Evolutionary conservation across 1,140 invertebrate genomes (phyloP).

Genomic region (Lordiphosa clarofinis): DNA sequence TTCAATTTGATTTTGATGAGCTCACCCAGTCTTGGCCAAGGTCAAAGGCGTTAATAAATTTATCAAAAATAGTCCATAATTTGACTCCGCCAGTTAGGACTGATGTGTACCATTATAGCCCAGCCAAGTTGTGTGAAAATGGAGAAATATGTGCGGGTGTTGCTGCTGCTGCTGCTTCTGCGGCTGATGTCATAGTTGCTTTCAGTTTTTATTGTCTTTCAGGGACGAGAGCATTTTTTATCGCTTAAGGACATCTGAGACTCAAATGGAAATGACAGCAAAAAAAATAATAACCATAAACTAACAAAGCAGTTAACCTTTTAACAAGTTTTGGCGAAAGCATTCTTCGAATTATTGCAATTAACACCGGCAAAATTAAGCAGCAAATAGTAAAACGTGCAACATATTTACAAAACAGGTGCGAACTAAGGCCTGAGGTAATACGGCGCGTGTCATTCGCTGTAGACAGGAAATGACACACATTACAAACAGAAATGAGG

Average conservation of each 20-base stretch:
- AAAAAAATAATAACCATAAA: neutral
- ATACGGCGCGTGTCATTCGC: slow-evolving; percentile 7
- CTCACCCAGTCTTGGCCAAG: too few relatives aligned
- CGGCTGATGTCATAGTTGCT: slow-evolving; percentile 53
- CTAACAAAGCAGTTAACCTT: neutral
- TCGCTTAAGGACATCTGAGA: slow-evolving; percentile 16
- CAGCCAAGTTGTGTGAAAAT: slow-evolving; percentile 41
- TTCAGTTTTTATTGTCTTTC: slow-evolving; percentile 49
- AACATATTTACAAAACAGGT: too few relatives aligned
- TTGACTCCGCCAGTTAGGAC: slow-evolving; percentile 15
- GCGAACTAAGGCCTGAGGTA: slow-evolving; percentile 5
- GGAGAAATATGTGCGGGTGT: slow-evolving; percentile 4
- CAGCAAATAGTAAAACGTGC: too few relatives aligned
- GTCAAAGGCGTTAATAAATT: too few relatives aligned
- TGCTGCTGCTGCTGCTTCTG: neutral
- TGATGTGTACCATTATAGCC: slow-evolving; percentile 20
- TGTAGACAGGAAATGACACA: slow-evolving; percentile 41
- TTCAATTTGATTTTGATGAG: too few relatives aligned
- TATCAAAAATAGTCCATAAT: too few relatives aligned
- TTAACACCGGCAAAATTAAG: too few relatives aligned
- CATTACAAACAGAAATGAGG: slow-evolving; percentile 18
- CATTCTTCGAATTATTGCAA: too few relatives aligned
- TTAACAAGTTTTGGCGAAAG: too few relatives aligned
- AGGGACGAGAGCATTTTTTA: slow-evolving; percentile 6
- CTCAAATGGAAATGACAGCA: slow-evolving; percentile 14